Conservation (phyloP, 2,113 vertebrate genomes). For the Pitta sordida region DNA sequence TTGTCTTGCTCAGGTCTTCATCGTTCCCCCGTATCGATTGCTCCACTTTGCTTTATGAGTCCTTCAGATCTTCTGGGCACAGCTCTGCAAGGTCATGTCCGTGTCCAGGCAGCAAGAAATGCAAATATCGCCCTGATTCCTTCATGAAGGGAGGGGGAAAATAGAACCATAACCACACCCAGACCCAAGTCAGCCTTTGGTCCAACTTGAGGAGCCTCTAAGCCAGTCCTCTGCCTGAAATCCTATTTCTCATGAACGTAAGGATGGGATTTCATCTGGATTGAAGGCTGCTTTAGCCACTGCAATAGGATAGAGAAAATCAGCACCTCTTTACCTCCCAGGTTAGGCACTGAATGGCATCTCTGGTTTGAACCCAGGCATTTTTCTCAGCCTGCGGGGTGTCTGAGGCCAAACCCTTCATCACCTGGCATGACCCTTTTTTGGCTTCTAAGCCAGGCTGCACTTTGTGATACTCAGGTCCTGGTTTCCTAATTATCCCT, state of each 20-base stretch:
- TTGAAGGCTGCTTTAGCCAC: background rate
- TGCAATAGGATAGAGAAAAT: background rate
- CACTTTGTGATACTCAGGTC: slow-evolving; percentile 47
- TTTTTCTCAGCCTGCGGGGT: background rate
- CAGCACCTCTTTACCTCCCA: background rate
- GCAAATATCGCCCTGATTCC: background rate
- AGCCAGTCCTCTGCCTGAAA: background rate
- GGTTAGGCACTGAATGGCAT: background rate
- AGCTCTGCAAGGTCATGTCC: background rate
- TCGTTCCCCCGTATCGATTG: background rate
- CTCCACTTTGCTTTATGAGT: background rate
- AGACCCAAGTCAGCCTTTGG: background rate
- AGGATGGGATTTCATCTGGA: background rate
- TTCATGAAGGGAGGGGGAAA: background rate
- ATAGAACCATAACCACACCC: fast-evolving
- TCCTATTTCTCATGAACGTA: background rate
- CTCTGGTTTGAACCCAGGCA: background rate
- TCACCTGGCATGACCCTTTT: background rate
- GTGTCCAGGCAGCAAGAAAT: background rate
- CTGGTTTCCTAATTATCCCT: slow-evolving; percentile 52
- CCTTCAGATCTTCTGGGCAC: background rate
- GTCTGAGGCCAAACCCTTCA: background rate
- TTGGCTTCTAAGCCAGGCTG: background rate
- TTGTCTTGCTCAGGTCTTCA: slow-evolving; percentile 28
- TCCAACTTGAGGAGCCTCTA: background rate